phyloP scores from a whole-genome alignment of 2,113 vertebrate species.

The Saguinus imperator region DNA sequence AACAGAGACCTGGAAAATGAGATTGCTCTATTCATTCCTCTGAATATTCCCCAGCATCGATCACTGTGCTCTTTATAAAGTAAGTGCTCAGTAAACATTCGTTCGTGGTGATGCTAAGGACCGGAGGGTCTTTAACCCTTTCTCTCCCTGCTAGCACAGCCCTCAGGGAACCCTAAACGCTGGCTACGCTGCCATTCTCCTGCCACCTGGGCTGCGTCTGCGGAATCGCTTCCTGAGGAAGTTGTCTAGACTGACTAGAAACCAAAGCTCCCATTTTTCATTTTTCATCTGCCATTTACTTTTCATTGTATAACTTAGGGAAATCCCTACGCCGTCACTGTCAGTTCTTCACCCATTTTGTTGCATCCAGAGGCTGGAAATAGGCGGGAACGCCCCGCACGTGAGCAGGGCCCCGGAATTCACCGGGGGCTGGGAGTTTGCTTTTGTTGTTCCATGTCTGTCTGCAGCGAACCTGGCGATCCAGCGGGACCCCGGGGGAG shows the following conservation, averaged over 20 bases:
- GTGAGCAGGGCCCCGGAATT: background rate
- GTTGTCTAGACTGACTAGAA: background rate
- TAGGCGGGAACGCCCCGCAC: rapidly evolving
- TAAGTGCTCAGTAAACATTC: background rate
- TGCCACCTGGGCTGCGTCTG: background rate
- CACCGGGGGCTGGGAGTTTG: background rate
- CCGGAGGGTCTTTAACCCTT: no score
- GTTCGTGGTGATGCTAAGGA: no score
- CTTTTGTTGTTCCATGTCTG: background rate
- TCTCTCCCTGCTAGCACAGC: background rate
- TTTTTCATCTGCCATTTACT: background rate
- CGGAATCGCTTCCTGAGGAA: background rate
- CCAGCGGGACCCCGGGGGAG: rapidly evolving
- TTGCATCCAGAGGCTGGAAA: background rate
- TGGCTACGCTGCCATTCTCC: background rate
- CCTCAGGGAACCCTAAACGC: no score
- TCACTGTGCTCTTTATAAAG: background rate
- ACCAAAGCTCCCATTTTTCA: background rate
- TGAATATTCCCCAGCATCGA: no score
- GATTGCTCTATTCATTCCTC: background rate
- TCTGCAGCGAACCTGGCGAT: background rate
- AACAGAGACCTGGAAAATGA: no score
- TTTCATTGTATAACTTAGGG: background rate
- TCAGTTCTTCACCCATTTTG: no score
- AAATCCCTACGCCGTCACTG: background rate